Base-by-base conservation (phyloP, 1,140 invertebrate genomes). In the Halyomorpha halys region DNA sequence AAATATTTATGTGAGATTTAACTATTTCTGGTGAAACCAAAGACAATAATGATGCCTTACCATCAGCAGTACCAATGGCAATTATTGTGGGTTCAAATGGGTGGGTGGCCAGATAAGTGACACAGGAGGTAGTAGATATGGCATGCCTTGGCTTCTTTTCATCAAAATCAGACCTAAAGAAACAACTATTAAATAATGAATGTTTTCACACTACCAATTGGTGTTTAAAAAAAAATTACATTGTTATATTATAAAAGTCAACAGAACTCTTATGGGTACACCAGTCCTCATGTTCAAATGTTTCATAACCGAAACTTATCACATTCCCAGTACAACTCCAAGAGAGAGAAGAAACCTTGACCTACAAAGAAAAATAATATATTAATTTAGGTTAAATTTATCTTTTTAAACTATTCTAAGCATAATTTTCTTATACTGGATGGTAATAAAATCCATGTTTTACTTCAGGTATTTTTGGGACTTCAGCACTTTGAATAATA, bases 271-370 rank as follows among this genome's bases (percentile, higher is more conserved):
- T 15, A 59, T 67, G 66, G 16, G 23, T 27, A 59, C 66, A 67
- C 61, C 61, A 67, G n/a, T 59, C 54, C 9, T 4, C 39, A 56
- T 67, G 66, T 25, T 60, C n/a, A 19, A 59, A 25, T 21, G 13
- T 30, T 30, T 51, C 51, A 49, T 51, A 67, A 2, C 59, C 66
- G 13, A 67, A 25, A 56, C 59, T 59, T 1, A 67, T 54, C n/a
- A 64, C 49, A 59, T 61, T 64, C 9, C 63, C 66, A 44, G 61
- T 67, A 25, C 66, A 67, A 67, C 63, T 67, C 66, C 66, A 67
- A 44, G 62, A 47, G 2, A 64, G 14, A 19, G 27, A 51, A 13
- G 63, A 67, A 11, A 67, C 63, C 54, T 54, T 25, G 19, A 63
- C 49, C 66, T 67, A n/a, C 14, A 30, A 64, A 53, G 18, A 54